Evolutionary conservation across 1,140 invertebrate species (phyloP).

Genomic region (Aphis gossypii): DNA sequence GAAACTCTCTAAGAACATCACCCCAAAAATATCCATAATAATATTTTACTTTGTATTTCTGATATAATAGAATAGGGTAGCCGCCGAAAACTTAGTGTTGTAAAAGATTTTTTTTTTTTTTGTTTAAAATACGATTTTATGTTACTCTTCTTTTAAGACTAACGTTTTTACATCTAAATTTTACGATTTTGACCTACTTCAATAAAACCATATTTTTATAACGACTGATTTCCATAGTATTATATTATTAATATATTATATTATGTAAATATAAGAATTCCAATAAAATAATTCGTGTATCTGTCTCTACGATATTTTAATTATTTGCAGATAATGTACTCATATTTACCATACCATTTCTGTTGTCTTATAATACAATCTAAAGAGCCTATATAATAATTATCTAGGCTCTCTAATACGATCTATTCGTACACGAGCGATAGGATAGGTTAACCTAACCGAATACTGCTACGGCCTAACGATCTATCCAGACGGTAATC

Average conservation of each 20-base stretch:
- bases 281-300: not conserved
- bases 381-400: no score
- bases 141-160: not conserved
- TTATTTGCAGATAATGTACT: not conserved
- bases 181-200: not conserved
- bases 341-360: not conserved
- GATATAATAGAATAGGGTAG: not conserved
- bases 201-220: conserved; percentile 1
- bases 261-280: not conserved
- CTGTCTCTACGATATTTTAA: not conserved
- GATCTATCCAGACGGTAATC: not conserved
- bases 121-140: not conserved
- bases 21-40: not conserved
- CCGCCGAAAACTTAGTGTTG: not conserved
- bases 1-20: not conserved
- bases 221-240: not conserved
- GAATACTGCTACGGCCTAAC: not conserved
- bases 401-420: no score
- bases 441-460: no score
- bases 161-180: not conserved
- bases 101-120: not conserved
- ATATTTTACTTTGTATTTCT: not conserved
- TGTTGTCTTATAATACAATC: not conserved
- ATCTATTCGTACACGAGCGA: not conserved
- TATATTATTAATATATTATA: not conserved